Conservation (phyloP, 2,113 vertebrate species). For the Antennarius striatus region DNA sequence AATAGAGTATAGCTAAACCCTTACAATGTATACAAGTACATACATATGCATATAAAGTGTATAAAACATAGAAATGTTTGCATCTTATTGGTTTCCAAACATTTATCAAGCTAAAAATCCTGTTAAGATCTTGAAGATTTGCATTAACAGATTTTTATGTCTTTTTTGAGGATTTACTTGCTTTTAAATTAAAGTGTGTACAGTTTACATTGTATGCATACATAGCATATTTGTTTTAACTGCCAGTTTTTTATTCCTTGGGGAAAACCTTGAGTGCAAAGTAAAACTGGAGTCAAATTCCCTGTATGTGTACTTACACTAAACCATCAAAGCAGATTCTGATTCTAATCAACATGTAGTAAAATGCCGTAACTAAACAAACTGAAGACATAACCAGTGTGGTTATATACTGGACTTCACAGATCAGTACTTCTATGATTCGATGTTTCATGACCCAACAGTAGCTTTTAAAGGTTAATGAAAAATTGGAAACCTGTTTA, state of each 20-base stretch:
- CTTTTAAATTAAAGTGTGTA: no score
- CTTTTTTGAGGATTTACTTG: no score
- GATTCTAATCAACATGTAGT: background rate
- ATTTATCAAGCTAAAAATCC: background rate
- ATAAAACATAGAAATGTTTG: conserved; percentile 1
- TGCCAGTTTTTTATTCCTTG: no score
- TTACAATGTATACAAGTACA: no score
- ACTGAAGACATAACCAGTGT: background rate
- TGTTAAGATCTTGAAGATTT: background rate
- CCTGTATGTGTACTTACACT: no score
- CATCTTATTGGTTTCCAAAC: conserved; percentile 21
- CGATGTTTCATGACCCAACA: conserved; percentile 51
- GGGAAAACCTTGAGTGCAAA: no score
- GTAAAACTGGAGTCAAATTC: no score
- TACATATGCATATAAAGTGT: no score
- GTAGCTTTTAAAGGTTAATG: conserved; percentile 65
- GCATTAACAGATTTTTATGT: background rate
- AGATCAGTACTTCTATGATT: conserved; percentile 7
- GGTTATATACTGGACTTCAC: conserved; percentile 27
- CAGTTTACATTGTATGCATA: no score
- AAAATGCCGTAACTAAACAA: background rate
- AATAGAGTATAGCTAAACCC: background rate
- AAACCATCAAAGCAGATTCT: no score
- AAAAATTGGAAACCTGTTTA: conserved; percentile 14
- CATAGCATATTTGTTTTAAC: no score